Conservation (phyloP, 2,113 vertebrate genomes). For the Aramus guarauna region DNA sequence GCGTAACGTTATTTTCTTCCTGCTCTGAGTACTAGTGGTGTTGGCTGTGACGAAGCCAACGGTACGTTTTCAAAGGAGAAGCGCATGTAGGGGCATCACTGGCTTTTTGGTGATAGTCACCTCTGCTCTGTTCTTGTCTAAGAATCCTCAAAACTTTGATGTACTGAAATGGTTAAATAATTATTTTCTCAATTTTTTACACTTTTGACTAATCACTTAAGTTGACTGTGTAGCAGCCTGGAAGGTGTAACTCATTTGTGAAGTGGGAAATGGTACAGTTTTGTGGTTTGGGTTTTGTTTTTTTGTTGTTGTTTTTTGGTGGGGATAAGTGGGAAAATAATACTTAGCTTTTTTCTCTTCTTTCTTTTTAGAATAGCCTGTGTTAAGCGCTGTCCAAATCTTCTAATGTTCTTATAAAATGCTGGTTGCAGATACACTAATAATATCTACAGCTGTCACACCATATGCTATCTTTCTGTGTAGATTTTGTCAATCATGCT, state of each 20-base stretch:
- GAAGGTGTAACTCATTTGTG: background rate
- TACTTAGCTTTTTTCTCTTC: too few species aligned
- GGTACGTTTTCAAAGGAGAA: background rate
- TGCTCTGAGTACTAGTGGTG: background rate
- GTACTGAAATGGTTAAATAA: background rate
- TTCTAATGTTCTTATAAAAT: background rate
- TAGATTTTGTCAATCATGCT: slow-evolving; percentile 95
- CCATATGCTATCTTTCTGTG: background rate
- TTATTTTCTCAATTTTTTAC: background rate
- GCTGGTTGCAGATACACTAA: background rate
- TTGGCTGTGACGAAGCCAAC: background rate
- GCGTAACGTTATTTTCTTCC: background rate
- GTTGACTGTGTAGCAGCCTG: background rate
- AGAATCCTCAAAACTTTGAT: background rate
- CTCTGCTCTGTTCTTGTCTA: background rate
- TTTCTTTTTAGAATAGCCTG: background rate
- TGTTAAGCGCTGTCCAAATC: background rate
- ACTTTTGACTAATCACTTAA: background rate
- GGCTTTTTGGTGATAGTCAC: background rate
- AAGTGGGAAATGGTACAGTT: background rate
- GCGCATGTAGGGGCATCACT: background rate
- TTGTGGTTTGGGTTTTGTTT: background rate
- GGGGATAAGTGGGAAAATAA: too few species aligned
- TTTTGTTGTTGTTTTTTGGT: background rate
- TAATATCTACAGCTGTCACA: background rate